A percentile compares a stretch with the other conserved stretches of the same genome.
Conservation (phyloP, 2,888 invertebrate species). For the Orchesella flavescens region DNA sequence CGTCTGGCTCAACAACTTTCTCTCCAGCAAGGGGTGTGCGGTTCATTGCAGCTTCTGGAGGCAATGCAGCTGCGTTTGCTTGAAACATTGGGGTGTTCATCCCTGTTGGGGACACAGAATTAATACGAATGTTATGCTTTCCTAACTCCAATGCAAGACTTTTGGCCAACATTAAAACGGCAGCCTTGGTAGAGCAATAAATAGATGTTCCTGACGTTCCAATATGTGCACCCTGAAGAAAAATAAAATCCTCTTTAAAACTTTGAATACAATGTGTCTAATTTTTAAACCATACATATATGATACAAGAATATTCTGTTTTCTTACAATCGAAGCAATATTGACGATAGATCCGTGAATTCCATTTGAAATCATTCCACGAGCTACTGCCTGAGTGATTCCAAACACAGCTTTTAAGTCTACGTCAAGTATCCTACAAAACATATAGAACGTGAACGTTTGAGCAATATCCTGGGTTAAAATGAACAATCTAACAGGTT, state of each 20-base stretch:
- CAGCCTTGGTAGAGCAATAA: conserved; percentile 74
- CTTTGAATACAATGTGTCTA: no score
- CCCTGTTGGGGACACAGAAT: conserved; percentile 75
- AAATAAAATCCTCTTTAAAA: no score
- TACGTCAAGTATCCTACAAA: background rate
- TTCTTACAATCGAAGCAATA: conserved; percentile 18
- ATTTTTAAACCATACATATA: no score
- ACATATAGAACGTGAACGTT: no score
- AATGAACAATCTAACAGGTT: background rate
- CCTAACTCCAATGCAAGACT: conserved; percentile 77
- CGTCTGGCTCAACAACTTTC: background rate
- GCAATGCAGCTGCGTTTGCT: background rate
- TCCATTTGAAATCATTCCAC: conserved; percentile 23
- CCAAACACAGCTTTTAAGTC: conserved; percentile 21
- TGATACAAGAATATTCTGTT: no score
- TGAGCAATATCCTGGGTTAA: no score
- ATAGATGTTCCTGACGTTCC: background rate
- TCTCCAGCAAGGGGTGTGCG: conserved; percentile 8
- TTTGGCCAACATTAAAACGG: conserved; percentile 76
- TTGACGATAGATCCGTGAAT: conserved; percentile 23
- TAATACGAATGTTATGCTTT: conserved; percentile 73
- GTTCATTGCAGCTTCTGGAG: background rate
- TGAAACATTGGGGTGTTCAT: conserved; percentile 73
- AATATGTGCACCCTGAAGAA: background rate
- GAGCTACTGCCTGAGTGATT: conserved; percentile 30